These are phyloP conservation scores for Sitophilus oryzae DNA, from an alignment of 1,140 invertebrate genomes.

Conservation along the genomic window DNA sequence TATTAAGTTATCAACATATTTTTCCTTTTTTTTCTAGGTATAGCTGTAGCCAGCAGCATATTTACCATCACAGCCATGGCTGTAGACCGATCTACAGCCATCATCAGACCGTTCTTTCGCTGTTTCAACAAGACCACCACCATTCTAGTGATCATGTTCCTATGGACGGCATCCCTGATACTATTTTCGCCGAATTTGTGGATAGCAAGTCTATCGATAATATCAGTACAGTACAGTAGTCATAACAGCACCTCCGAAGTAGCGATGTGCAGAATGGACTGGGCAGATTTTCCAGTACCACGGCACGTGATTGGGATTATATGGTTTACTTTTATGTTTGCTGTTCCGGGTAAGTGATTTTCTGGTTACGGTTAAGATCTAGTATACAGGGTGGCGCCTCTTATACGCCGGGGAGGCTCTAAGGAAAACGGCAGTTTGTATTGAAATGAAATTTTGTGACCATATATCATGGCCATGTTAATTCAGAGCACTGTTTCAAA, in stretches of 20 bases:
- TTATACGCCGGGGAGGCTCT: too few relatives aligned
- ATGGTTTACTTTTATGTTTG: slow-evolving; percentile 66
- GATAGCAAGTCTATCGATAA: slow-evolving; percentile 7
- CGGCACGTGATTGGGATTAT: slow-evolving; percentile 56
- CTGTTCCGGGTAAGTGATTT: slow-evolving; percentile 60
- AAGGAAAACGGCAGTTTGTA: too few relatives aligned
- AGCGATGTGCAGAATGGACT: slow-evolving; percentile 53
- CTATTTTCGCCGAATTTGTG: slow-evolving; percentile 56
- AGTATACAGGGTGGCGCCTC: too few relatives aligned
- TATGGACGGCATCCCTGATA: slow-evolving; percentile 60
- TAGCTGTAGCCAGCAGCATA: slow-evolving; percentile 68
- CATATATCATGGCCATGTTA: too few relatives aligned
- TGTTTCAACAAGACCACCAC: slow-evolving; percentile 62
- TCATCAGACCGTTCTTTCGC: slow-evolving; percentile 64
- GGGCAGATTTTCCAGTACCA: slow-evolving; percentile 36
- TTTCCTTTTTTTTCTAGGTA: slow-evolving; percentile 50
- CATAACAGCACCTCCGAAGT: slow-evolving; percentile 12
- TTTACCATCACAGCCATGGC: slow-evolving; percentile 76
- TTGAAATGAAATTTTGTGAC: too few relatives aligned
- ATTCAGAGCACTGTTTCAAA: too few relatives aligned
- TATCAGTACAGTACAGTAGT: neutral
- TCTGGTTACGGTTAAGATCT: too few relatives aligned
- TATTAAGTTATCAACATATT: too few relatives aligned
- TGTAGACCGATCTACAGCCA: slow-evolving; percentile 67
- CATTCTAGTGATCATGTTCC: slow-evolving; percentile 52